phyloP scores from a whole-genome alignment of 2,797 vertebrate genomes.

The Mareca strepera region DNA sequence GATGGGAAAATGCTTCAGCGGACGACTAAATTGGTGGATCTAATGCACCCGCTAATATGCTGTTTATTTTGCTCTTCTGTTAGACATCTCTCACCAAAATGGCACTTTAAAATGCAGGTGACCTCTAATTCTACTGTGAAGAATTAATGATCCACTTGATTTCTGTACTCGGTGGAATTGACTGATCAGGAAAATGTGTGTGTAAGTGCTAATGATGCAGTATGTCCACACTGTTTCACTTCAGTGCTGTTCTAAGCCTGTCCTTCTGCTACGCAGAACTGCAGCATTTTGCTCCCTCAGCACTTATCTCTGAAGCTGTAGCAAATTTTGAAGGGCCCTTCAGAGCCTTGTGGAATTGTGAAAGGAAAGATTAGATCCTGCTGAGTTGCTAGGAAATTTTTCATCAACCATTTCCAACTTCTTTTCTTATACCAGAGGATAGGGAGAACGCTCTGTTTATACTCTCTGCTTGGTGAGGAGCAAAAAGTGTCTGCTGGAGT shows the following conservation, averaged over 20 bases:
- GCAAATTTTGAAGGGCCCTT: constrained; percentile 43
- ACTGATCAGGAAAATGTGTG: background rate
- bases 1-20: background rate
- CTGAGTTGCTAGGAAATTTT: constrained; percentile 39
- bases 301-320: constrained; percentile 2
- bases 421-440: background rate
- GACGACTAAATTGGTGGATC: background rate
- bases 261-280: background rate
- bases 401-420: constrained; percentile 2
- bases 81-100: background rate
- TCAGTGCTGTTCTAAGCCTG: constrained; percentile 3
- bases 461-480: background rate
- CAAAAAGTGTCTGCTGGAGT: constrained; percentile 5
- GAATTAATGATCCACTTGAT: constrained; percentile 50
- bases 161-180: background rate
- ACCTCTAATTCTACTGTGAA: constrained; percentile 10
- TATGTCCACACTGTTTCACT: background rate
- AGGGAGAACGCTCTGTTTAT: background rate
- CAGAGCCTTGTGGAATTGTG: constrained; percentile 3
- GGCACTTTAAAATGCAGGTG: constrained; percentile 5
- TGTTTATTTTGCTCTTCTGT: background rate
- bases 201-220: background rate
- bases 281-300: constrained; percentile 9
- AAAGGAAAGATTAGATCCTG: constrained; percentile 40
- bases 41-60: background rate